phyloP scores from a whole-genome alignment of 2,888 invertebrate species.

The Acholoe squamosa region DNA sequence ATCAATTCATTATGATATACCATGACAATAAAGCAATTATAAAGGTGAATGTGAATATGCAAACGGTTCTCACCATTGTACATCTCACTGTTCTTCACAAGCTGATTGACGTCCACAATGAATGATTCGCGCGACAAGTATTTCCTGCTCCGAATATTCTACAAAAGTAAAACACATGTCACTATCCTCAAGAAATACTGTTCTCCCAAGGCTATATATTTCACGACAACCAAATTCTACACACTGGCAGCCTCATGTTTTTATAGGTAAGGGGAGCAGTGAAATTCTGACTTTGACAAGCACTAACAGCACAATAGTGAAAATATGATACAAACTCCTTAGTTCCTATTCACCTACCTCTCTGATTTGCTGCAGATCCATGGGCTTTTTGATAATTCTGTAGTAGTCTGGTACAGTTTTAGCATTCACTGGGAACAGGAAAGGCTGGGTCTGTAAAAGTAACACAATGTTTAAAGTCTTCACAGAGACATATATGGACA shows the following conservation, averaged over 20 bases:
- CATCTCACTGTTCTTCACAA: slow-evolving; percentile 95
- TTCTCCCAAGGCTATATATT: too few relatives aligned
- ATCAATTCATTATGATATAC: too few relatives aligned
- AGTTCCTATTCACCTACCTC: slow-evolving; percentile 86
- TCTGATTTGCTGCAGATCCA: slow-evolving; percentile 98
- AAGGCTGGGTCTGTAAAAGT: slow-evolving; percentile 87
- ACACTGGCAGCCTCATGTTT: too few relatives aligned
- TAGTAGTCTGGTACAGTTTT: slow-evolving; percentile 97
- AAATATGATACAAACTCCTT: too few relatives aligned
- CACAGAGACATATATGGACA: not conserved
- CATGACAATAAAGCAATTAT: not conserved
- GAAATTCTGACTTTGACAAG: too few relatives aligned
- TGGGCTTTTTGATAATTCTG: slow-evolving; percentile 94
- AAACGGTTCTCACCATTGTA: slow-evolving; percentile 90
- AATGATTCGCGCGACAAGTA: slow-evolving; percentile 98
- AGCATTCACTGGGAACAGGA: slow-evolving; percentile 95
- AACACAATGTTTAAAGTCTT: not conserved
- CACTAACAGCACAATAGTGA: too few relatives aligned
- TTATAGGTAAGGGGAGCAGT: not conserved
- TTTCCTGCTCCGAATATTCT: slow-evolving; percentile 83
- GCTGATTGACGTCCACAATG: slow-evolving; percentile 96
- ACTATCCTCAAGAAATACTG: too few relatives aligned
- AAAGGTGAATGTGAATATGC: not conserved
- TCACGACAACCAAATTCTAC: too few relatives aligned
- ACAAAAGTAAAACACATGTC: slow-evolving; percentile 39